A percentile compares a stretch with the other conserved stretches of the same genome.
These are phyloP conservation scores for Leptinotarsa lineolata DNA, from an alignment of 1,140 invertebrate species.

Conservation along the genomic window DNA sequence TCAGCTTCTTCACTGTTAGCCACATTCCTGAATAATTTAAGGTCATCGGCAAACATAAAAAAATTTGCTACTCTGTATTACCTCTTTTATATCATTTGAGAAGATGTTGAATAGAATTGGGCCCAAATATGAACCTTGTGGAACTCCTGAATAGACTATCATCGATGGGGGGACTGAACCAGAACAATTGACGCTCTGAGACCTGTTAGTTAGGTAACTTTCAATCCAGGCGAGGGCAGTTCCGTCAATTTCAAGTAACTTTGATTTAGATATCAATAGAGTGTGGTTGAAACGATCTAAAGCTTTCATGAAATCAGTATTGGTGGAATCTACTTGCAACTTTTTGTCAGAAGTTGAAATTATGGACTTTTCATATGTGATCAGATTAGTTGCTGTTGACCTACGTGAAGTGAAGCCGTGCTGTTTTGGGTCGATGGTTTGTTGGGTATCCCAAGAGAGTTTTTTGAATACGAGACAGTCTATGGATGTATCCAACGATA, in stretches of 20 bases:
- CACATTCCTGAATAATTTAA: no score
- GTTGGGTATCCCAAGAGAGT: neutral
- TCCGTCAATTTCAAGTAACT: no score
- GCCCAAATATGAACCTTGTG: no score
- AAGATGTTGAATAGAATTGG: constrained; percentile 8
- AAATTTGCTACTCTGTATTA: neutral
- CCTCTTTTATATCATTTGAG: neutral
- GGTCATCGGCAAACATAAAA: neutral
- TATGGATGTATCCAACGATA: neutral
- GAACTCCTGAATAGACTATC: no score
- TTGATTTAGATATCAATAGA: constrained; percentile 8
- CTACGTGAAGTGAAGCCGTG: neutral
- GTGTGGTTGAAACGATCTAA: neutral
- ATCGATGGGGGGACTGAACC: constrained; percentile 1
- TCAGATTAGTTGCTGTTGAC: no score
- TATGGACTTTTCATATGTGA: no score
- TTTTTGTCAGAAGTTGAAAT: neutral
- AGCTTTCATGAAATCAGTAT: neutral
- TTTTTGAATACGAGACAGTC: no score
- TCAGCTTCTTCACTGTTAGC: no score
- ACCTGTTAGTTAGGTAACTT: no score
- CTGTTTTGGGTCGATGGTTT: neutral
- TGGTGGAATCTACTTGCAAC: neutral
- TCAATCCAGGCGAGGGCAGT: no score
- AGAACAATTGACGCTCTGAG: neutral